Conservation (phyloP, 2,113 vertebrate species). For the Nematolebias whitei region DNA sequence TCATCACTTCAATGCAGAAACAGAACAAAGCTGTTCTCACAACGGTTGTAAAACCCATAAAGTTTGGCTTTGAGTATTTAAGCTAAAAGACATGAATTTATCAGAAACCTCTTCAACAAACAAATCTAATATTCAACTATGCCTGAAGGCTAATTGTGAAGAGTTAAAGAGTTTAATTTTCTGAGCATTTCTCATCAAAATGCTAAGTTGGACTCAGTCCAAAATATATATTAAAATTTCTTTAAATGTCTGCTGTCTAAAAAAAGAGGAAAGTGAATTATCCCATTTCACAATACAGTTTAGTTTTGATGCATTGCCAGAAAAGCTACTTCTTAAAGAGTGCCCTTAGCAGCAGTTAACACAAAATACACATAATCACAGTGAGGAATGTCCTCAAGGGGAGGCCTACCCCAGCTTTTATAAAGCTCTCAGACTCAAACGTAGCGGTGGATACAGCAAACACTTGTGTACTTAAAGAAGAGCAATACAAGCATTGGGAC, state of each 20-base stretch:
- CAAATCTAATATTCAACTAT: background rate
- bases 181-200: background rate
- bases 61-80: background rate
- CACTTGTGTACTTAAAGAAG: background rate
- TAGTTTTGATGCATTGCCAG: background rate
- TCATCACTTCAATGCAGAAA: slow-evolving; percentile 7
- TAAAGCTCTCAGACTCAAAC: background rate
- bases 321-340: slow-evolving; percentile 19
- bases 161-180: background rate
- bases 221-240: background rate
- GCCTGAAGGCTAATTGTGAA: background rate
- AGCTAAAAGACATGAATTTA: background rate
- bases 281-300: fast-evolving
- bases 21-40: background rate
- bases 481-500: background rate
- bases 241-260: slow-evolving; percentile 10
- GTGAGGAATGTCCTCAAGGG: slow-evolving; percentile 11
- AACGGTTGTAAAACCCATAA: background rate
- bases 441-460: background rate
- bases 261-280: slow-evolving; percentile 13
- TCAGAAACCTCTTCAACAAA: background rate
- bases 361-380: slow-evolving; percentile 28
- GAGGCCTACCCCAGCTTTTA: background rate
- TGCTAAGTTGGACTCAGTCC: background rate
- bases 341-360: slow-evolving; percentile 31